These are phyloP conservation scores for Ceratina calcarata DNA, from an alignment of 1,140 invertebrate species.

Conservation along the genomic window DNA sequence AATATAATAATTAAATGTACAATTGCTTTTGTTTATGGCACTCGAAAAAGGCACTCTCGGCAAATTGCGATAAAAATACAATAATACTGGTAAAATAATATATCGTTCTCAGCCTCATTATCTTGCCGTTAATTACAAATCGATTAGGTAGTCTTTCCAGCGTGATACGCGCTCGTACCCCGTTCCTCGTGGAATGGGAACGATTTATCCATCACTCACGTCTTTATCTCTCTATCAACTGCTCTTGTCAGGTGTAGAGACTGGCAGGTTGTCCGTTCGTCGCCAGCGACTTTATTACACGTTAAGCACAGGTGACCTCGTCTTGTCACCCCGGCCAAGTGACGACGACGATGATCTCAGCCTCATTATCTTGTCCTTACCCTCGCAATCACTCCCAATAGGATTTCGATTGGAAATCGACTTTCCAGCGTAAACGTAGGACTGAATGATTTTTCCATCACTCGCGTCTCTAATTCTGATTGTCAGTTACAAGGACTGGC, in stretches of 20 bases:
- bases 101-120: background rate
- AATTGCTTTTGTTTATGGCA: constrained; percentile 33
- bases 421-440: background rate
- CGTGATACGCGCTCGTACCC: background rate
- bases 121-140: background rate
- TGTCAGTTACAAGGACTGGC: constrained; percentile 74
- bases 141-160: too few relatives aligned
- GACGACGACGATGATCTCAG: background rate
- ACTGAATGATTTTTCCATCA: background rate
- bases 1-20: background rate
- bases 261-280: too few relatives aligned
- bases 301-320: too few relatives aligned
- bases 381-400: background rate
- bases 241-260: too few relatives aligned
- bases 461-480: background rate
- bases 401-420: background rate
- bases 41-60: constrained; percentile 43
- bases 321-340: too few relatives aligned
- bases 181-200: background rate
- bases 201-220: too few relatives aligned
- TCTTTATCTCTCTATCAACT: too few relatives aligned
- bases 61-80: constrained; percentile 41
- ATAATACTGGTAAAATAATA: constrained; percentile 47
- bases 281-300: too few relatives aligned
- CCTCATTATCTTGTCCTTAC: background rate